Evolutionary conservation across 2,888 invertebrate genomes (phyloP), one percentile per base, ranked within the genome.

Genomic region (Drosophila aldrichi): DNA sequence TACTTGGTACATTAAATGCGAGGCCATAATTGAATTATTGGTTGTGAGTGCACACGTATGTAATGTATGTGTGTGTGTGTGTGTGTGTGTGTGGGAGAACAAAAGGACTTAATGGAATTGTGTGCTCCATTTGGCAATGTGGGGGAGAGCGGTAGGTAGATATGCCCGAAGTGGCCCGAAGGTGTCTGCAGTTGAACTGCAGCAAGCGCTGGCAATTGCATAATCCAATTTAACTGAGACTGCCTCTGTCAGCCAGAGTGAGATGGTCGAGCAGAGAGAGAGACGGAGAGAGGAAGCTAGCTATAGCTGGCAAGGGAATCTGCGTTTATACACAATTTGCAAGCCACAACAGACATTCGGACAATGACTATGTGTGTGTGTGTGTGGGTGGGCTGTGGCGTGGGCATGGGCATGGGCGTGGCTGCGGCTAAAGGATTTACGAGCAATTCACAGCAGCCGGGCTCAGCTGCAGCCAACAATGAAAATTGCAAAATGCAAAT

Each of bases 1-100:
- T 75, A 44, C 70, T 75, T 62, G 65, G 65, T 51, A 81, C 73
- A 81, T 88, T 86, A 88, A 88, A 88, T 80, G 69, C 62, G 51
- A 63, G 61, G 67, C 55, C 32, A 74, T 85, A 83, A 83, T 84
- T 88, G 77, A 86, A 88, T 84, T 86, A 84, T 86, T 74, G 61
- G 66, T 29, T 52, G 52, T n/a, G 59, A 41, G 56, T 44, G 34
- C 7, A n/a, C 36, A 16, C 16, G 36, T 36, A 36, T 36, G 14
- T 16, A 14, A 36, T 36, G 14, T 34, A 7, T 51, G 20, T 36
- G 36, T 25, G 54, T n/a, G n/a, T n/a, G n/a, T n/a, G n/a, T n/a
- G n/a, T n/a, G n/a, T 22, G 16, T 25, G 40, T 29, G 41, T 20
- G 29, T 14, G 36, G 2, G 34, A 55, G 18, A 70, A 79, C 77